Evolutionary conservation across 35 echinoderm and acorn worm genomes (phyloP), one percentile per base, ranked within the genome.

Genomic region (Holothuria glaberrima): DNA sequence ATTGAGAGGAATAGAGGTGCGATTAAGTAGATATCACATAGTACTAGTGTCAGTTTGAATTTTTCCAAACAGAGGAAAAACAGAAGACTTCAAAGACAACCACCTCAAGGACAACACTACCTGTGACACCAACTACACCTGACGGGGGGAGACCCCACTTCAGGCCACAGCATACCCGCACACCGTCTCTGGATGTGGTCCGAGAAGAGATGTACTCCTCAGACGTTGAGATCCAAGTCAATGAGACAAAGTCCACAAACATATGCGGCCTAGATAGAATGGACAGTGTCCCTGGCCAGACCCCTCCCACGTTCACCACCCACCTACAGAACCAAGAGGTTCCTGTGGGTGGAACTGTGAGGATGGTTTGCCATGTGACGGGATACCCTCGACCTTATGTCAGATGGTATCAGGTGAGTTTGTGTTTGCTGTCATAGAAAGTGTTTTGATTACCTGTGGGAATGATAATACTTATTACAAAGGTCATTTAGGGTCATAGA

Each of bases 321-420:
- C 91, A 92, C 85, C 57, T 99, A 30, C 90, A 71, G 32, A 95
- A 92, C 63, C 90, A 95, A 58, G 97, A 99, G 45, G 91, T 91
- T 36, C 41, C 67, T 76, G 97, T 83, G 36, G 97, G 93, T 22
- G 89, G 91, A 54, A 91, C 91, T 18, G 88, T 79, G 20, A 59
- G 89, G 56, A 93, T 99, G 74, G 91, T 93, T 38, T 94, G 93
- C 78, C 83, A 88, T 88, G 80, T 99, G 59, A 89, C 88, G 67
- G 97, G 97, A 31, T 66, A 92, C 50, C 97, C 97, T 52, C 67
- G 97, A 62, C 97, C 97, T 68, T 88, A 89, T 82, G 97, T 99
- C 85, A 95, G 94, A 79, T 99, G 97, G 97, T 99, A 87, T 78
- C 95, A 97, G 92, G 95, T 97, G 77, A 86, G 76, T n/a, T 9